Evolutionary conservation across 1,140 invertebrate species (phyloP), one percentile per base, ranked within the genome.

Genomic region (Brachionus calyciflorus): DNA sequence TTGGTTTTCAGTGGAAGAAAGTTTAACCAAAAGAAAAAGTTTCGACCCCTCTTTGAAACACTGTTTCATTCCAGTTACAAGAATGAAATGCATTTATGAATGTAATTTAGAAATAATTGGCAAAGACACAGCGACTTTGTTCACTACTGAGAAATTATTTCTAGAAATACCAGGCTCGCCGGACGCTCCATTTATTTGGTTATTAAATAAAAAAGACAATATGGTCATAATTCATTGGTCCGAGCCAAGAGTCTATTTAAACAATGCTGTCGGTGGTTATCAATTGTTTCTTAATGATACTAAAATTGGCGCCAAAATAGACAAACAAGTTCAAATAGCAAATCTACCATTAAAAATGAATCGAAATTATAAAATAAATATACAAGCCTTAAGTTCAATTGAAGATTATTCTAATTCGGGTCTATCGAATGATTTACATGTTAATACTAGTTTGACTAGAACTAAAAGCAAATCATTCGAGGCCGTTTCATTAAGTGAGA

Each of bases 281-380:
- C 84, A 85, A 80, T 80, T 84, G 75, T 84, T 80, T 68, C 60
- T 85, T 76, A 84, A 85, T 80, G 83, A 82, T 55, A 84, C 82
- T 78, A 84, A 83, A 75, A 81, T 81, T 33, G 84, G 84, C 9
- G 82, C 81, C 79, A 80, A 81, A 77, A 78, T 85, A 21, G 82
- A 79, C 75, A 78, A 77, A 51, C 80, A 80, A 5, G 81, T 85
- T 55, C 80, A 81, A 48, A 84, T 83, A 77, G 83, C 83, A 57
- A 82, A 83, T 14, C 80, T 85, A 37, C 84, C 84, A 2, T 83
- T 82, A 60, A 80, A 81, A 76, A 80, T 82, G 24, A 84, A 84
- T 77, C 84, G 84, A 78, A 79, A 80, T 48, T 85, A 85, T 78
- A 81, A 81, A 46, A 79, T 85, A 9, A 81, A 81, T 75, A 77